Evolutionary conservation across 2,113 vertebrate genomes (phyloP), one percentile per base, ranked within the genome.

Genomic region (Thamnophis sirtalis): DNA sequence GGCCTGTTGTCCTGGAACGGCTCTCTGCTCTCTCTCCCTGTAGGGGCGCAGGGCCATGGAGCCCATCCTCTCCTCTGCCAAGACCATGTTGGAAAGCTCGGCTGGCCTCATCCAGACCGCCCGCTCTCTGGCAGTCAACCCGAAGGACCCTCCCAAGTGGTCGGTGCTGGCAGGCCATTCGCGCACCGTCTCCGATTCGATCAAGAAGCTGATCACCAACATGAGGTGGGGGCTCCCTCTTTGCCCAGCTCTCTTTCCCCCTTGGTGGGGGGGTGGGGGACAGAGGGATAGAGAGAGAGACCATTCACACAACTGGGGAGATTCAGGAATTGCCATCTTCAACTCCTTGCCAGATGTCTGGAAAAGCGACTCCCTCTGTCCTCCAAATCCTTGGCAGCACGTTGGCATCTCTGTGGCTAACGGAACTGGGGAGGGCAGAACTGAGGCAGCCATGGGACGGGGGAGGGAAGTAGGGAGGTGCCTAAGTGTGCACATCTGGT

Each of bases 171-270:
- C 99, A 0, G 97, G 99, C 60, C 99, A 99, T 95, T 99, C 99
- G 0, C 98, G 99, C n/a, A 99, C 99, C 0, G 98, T 99, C 94
- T 99, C 99, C 0, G 99, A 99, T 93, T 99, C 99, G 94, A 99
- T 99, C 96, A 99, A 99, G 98, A 99, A 99, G 88, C 98, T 99
- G 11, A 99, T 99, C 91, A 99, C 99, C 91, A 99, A 98, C 96
- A 99, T 99, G 99, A 99, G 99, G 99, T 99, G 96, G 93, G 95
- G 38, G 3, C 15, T 1, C 4, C 1, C 63, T 28, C 13, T 22
- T n/a, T 11, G 26, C 88, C 55, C 1, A 5, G 19, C 3, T 17
- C 54, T 19, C 54, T 55, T 5, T 21, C 54, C 17, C 54, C 17
- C 17, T 1, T 55, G 53, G 13, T 13, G 15, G 53, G 3, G 51